phyloP scores from a whole-genome alignment of 2,888 invertebrate genomes.

The Drosophila siamana region DNA sequence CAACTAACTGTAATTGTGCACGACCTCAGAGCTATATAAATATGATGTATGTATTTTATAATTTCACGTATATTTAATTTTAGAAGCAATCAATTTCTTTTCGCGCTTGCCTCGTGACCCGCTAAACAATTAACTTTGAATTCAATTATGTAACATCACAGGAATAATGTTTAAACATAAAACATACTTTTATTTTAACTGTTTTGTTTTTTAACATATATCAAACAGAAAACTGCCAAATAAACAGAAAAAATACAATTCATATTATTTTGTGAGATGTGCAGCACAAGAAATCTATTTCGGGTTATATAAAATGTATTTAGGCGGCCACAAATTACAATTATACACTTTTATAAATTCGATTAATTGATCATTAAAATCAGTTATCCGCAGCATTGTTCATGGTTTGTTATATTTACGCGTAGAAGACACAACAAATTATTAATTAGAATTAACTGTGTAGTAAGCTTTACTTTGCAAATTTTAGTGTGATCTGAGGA shows the following conservation, averaged over 20 bases:
- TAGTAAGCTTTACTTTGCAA: constrained; percentile 79
- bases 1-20: constrained; percentile 34
- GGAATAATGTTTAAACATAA: constrained; percentile 11
- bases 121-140: constrained; percentile 8
- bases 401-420: constrained; percentile 15
- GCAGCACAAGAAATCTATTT: constrained; percentile 42
- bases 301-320: constrained; percentile 18
- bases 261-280: constrained; percentile 39
- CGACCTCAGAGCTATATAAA: constrained; percentile 24
- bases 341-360: constrained; percentile 8
- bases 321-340: constrained; percentile 10
- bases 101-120: constrained; percentile 31
- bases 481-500: constrained; percentile 71
- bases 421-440: constrained; percentile 31
- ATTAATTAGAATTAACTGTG: constrained; percentile 54
- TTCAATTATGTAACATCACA: constrained; percentile 48
- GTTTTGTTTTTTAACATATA: constrained; percentile 21
- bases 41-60: constrained; percentile 21
- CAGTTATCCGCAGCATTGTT: constrained; percentile 21
- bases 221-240: constrained; percentile 52
- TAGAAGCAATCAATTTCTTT: constrained; percentile 21
- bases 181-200: no score
- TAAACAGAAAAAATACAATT: constrained; percentile 30
- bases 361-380: constrained; percentile 17
- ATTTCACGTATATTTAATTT: constrained; percentile 26